Conservation (phyloP, 2,888 invertebrate genomes). For the Pediacus dermestoides region DNA sequence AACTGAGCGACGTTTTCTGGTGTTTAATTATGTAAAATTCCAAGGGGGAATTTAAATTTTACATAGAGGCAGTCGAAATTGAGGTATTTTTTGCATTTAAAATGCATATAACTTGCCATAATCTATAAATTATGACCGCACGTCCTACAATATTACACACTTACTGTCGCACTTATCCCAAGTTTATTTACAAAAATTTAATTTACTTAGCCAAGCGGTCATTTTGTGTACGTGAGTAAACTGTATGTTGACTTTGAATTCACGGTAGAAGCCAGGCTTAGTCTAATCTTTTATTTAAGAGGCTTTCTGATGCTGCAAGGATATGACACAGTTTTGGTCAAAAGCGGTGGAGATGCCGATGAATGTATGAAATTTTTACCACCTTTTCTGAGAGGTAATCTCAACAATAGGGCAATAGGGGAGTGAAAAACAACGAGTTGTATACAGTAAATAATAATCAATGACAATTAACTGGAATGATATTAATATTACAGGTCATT, state of each 20-base stretch:
- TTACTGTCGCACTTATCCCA: neutral
- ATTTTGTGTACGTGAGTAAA: slow-evolving; percentile 5
- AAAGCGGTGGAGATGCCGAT: too few species aligned
- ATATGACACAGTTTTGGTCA: neutral
- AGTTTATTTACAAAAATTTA: slow-evolving; percentile 7
- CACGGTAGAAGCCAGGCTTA: neutral
- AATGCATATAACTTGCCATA: slow-evolving; percentile 1
- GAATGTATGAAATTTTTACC: too few species aligned
- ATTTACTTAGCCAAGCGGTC: slow-evolving; percentile 5
- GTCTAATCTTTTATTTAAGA: slow-evolving; percentile 1
- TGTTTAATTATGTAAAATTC: too few species aligned
- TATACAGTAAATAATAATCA: too few species aligned
- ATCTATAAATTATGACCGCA: neutral
- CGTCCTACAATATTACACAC: neutral
- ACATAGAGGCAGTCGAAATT: too few species aligned
- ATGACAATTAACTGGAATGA: too few species aligned
- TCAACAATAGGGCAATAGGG: too few species aligned
- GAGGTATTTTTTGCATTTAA: neutral
- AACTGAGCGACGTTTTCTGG: too few species aligned
- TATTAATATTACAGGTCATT: too few species aligned
- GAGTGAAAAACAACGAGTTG: too few species aligned
- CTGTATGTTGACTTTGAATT: slow-evolving; percentile 4
- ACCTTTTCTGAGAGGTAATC: too few species aligned
- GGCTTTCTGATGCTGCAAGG: neutral
- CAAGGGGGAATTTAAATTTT: too few species aligned